Base-by-base conservation (phyloP, 2,888 invertebrate genomes). In the Isoperla grammatica region DNA sequence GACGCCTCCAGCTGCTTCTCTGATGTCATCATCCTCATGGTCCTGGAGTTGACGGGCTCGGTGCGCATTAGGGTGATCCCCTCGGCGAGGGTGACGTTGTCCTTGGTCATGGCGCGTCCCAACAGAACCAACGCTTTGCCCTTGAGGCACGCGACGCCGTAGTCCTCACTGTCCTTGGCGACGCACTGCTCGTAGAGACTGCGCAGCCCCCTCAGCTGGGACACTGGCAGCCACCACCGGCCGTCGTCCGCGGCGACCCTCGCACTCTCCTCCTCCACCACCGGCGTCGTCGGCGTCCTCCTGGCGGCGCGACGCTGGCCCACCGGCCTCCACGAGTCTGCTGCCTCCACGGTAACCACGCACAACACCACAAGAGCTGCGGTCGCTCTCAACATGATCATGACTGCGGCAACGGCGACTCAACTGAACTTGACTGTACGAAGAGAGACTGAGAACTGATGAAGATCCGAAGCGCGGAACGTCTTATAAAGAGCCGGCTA, bases 71-170 rank as follows among this genome's bases (percentile, higher is more conserved):
- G 46, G 2, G 56, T 46, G 19, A 60, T 43, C n/a, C 61, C 61
- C n/a, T 50, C 54, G 22, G 39, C 53, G 4, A 61, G 13, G 8
- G 57, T 45, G 39, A 61, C 57, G 23, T 42, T 57, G 2, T 37
- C 13, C 53, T 22, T 35, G 35, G 35, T 42, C 29, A 46, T 22
- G 8, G 50, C 61, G 13, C 57, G 43, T 20, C 50, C 57, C 20
- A 61, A 15, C 8, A 61, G 29, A 2, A 56, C 43, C 57, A 83
- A 72, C 42, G 83, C 83, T 68, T 83, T 83, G 66, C 81, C 79
- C 71, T 83, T 84, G 56, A 84, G 75, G 69, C 84, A 84, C 68
- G 75, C 76, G 58, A 81, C 76, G 69, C 83, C 77, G 11, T 19
- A 53, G 53, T 53, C 53, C 11, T 53, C 53, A 68, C 83, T 82